These are phyloP conservation scores for Palloptera scutellata DNA, from an alignment of 2,888 invertebrate species.

Conservation along the genomic window DNA sequence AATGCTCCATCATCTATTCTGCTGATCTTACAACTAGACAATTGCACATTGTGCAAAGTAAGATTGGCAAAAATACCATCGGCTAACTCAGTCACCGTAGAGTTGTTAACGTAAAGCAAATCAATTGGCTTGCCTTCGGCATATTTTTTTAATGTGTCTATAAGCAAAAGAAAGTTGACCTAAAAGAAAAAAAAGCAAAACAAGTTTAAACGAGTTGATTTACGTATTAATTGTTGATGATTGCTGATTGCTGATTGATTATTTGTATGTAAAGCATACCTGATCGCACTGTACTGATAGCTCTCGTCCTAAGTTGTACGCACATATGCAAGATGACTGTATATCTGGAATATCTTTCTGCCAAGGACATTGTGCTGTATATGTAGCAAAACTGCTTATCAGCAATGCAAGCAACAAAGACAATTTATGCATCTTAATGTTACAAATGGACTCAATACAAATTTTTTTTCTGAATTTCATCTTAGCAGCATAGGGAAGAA, in stretches of 20 bases:
- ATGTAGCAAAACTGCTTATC: conserved; percentile 29
- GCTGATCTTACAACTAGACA: conserved; percentile 82
- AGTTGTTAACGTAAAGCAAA: conserved; percentile 88
- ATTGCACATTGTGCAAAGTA: conserved; percentile 81
- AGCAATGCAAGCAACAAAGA: conserved; percentile 35
- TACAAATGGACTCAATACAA: conserved; percentile 27
- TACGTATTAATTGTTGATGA: neutral
- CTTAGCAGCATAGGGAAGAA: conserved; percentile 45
- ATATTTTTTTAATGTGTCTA: conserved; percentile 76
- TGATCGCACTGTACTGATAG: conserved; percentile 90
- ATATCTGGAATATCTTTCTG: conserved; percentile 76
- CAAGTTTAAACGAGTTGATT: neutral
- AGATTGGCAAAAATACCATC: conserved; percentile 76
- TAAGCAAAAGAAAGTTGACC: conserved; percentile 80
- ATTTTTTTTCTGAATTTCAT: conserved; percentile 42
- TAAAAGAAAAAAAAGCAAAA: conserved; percentile 43
- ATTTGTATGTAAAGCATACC: conserved; percentile 58
- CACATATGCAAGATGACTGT: conserved; percentile 86
- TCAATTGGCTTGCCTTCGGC: conserved; percentile 76
- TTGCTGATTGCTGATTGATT: neutral
- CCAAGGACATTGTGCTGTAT: conserved; percentile 83
- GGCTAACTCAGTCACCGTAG: conserved; percentile 74
- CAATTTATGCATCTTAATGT: conserved; percentile 37
- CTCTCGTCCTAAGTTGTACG: conserved; percentile 84
- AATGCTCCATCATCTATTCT: conserved; percentile 78